phyloP scores from a whole-genome alignment of 2,888 invertebrate genomes.

The Cotesia congregata region DNA sequence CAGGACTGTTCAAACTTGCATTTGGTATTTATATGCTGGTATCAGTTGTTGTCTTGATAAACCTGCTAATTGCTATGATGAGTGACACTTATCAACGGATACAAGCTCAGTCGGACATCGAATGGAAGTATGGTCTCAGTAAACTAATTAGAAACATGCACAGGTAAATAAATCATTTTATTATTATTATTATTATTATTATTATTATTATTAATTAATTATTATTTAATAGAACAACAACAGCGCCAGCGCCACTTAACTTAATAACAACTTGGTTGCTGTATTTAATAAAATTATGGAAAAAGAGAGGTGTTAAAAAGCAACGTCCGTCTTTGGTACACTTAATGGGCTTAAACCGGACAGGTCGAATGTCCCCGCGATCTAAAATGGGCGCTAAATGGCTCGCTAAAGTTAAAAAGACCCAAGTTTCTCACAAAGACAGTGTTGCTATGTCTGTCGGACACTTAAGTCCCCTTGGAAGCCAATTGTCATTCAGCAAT shows the following conservation, averaged over 20 bases:
- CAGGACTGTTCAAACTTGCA: constrained; percentile 88
- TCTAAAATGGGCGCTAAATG: constrained; percentile 91
- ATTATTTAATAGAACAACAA: constrained; percentile 83
- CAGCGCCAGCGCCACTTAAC: constrained; percentile 98
- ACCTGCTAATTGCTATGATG: constrained; percentile 99
- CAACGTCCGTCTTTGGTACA: constrained; percentile 88
- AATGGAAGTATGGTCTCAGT: constrained; percentile 99
- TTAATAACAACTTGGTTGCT: constrained; percentile 94
- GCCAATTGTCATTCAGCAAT: constrained; percentile 82
- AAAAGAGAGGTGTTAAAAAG: constrained; percentile 78
- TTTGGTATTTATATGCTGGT: constrained; percentile 98
- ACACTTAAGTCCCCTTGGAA: constrained; percentile 86
- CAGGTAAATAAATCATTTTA: constrained; percentile 57
- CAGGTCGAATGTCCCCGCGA: constrained; percentile 81
- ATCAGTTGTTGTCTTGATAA: constrained; percentile 98
- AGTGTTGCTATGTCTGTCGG: constrained; percentile 85
- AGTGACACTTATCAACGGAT: constrained; percentile 99
- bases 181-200: background rate
- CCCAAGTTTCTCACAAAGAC: constrained; percentile 84
- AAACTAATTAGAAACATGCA: constrained; percentile 99
- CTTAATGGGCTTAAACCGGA: constrained; percentile 82
- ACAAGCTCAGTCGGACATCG: constrained; percentile 99
- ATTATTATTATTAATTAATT: background rate
- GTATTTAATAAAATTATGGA: constrained; percentile 86
- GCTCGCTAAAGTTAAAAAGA: constrained; percentile 89